These are phyloP conservation scores for Odiellus spinosus DNA, from an alignment of 2,888 invertebrate species.

Conservation along the genomic window DNA sequence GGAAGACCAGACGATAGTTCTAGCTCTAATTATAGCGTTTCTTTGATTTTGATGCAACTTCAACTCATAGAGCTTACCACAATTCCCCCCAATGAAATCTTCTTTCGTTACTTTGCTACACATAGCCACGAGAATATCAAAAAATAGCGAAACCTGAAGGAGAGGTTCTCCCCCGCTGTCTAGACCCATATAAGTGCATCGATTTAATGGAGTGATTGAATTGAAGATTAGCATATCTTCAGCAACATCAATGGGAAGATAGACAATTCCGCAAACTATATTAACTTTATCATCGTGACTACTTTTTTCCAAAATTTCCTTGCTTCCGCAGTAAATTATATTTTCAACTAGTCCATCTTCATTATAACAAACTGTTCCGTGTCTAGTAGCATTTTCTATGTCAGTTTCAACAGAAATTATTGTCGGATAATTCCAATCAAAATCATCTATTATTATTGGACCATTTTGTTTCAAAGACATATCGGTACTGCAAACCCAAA, in stretches of 20 bases:
- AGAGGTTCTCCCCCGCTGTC: constrained; percentile 35
- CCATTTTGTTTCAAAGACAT: too few relatives aligned
- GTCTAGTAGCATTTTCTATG: constrained; percentile 27
- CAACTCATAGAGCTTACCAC: constrained; percentile 10
- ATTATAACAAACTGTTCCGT: constrained; percentile 31
- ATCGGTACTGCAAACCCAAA: too few relatives aligned
- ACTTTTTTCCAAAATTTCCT: background rate
- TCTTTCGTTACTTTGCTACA: constrained; percentile 27
- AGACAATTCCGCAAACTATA: constrained; percentile 32
- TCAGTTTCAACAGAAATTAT: constrained; percentile 27
- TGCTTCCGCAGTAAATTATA: constrained; percentile 6
- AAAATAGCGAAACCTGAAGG: constrained; percentile 36
- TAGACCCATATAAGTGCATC: constrained; percentile 37
- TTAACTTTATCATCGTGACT: background rate
- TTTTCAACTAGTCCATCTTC: constrained; percentile 5
- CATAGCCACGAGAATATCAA: constrained; percentile 36
- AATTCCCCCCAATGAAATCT: constrained; percentile 27
- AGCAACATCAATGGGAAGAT: constrained; percentile 29
- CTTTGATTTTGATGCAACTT: constrained; percentile 5
- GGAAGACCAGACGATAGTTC: constrained; percentile 28
- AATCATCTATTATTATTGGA: too few relatives aligned
- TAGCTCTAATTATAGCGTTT: constrained; percentile 22
- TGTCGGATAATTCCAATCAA: too few relatives aligned
- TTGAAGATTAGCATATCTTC: constrained; percentile 32
- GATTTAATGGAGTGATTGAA: constrained; percentile 32